Evolutionary conservation across 2,113 vertebrate species (phyloP), one percentile per base, ranked within the genome.

Genomic region (Ochotona curzoniae): DNA sequence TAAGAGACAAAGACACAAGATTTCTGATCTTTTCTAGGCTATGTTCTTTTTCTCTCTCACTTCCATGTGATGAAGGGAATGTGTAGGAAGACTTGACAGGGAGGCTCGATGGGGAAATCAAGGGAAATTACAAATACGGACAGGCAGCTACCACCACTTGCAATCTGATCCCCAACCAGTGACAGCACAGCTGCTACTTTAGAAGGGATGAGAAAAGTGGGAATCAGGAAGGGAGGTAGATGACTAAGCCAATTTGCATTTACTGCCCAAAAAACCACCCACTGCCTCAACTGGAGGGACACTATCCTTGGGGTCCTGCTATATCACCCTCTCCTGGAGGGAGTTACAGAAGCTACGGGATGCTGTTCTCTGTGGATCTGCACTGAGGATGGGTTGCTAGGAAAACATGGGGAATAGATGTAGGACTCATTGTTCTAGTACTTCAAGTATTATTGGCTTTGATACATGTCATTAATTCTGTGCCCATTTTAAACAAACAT

Each of bases 101-200:
- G 30, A n/a, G 13, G 9, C 6, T 23, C 5, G 25, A 61, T 51
- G 54, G 21, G 9, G 8, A 57, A 84, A 75, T 25, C 23, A 63
- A 18, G 10, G 1, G 35, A 79, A 90, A 71, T 44, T 30, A 61
- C 28, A 44, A 28, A 54, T 38, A 35, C 28, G 23, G 38, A 69
- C 2, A 18, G 63, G 67, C 7, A 23, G 21, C 35, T 10, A 25
- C 71, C n/a, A 32, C 38, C 5, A 14, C 21, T n/a, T 83, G 23
- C 30, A 15, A 2, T 44, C 38, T 26, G 12, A 44, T 74, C 70
- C 7, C 7, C 35, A 10, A 15, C 70, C 70, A 15, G 2, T 3
- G 0, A 13, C 0, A 0, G 23, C 26, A 67, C 30, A 23, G 8
- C 2, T 26, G 1, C 20, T 63, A 63, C 9, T 13, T 21, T 1